Evolutionary conservation across 2,888 invertebrate genomes (phyloP).

Genomic region (Microctonus hyperodae): DNA sequence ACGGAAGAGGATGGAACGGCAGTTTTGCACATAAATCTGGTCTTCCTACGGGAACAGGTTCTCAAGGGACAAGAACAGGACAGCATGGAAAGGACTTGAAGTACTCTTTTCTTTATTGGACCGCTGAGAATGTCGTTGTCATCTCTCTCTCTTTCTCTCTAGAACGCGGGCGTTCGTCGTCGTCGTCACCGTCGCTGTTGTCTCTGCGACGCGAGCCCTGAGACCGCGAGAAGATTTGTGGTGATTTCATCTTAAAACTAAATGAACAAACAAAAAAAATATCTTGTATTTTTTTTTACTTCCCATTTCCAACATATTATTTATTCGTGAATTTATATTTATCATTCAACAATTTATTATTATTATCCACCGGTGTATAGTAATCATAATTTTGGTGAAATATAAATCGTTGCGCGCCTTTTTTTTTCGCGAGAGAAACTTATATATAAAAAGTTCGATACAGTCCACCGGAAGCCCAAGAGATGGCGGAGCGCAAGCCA

Average conservation of each 20-base stretch:
- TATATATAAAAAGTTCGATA: conserved; percentile 46
- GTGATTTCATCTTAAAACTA: conserved; percentile 26
- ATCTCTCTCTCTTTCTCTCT: conserved; percentile 35
- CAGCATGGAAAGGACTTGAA: conserved; percentile 56
- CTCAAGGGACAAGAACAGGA: conserved; percentile 56
- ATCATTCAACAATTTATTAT: no score
- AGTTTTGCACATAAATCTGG: conserved; percentile 64
- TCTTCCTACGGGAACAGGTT: conserved; percentile 54
- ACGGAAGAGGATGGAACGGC: conserved; percentile 49
- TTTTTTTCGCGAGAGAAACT: not conserved
- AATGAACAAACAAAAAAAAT: no score
- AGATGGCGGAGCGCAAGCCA: conserved; percentile 55
- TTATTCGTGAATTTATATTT: not conserved
- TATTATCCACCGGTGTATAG: no score
- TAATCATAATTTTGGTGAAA: no score
- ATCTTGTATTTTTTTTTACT: no score
- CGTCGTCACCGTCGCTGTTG: conserved; percentile 35
- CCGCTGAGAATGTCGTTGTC: conserved; percentile 55
- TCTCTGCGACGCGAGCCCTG: conserved; percentile 42
- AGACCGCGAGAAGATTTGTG: conserved; percentile 35
- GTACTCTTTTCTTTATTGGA: conserved; percentile 61
- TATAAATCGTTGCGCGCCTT: not conserved
- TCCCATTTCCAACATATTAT: no score
- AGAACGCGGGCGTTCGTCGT: not conserved
- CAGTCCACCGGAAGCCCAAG: conserved; percentile 54